These are phyloP conservation scores for Lepus townsendii DNA, from an alignment of 2,797 vertebrate species.

Conservation along the genomic window DNA sequence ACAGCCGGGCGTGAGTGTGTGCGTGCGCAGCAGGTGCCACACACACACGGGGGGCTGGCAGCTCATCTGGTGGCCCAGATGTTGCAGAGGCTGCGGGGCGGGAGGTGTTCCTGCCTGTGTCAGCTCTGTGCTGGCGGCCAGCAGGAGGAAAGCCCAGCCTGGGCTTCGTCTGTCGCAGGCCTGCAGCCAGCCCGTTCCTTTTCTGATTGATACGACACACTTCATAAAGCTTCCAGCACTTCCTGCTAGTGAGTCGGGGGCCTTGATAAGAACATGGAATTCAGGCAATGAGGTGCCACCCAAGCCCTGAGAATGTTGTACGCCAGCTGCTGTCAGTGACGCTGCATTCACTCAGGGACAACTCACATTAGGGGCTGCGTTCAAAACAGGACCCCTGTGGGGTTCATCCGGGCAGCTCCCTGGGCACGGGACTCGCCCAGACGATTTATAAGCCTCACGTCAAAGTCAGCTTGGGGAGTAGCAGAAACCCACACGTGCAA, in stretches of 20 bases:
- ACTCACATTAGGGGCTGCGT: constrained; percentile 79
- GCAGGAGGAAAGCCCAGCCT: constrained; percentile 76
- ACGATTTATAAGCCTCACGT: neutral
- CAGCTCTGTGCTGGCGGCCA: constrained; percentile 72
- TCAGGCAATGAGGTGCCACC: constrained; percentile 86
- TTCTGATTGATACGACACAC: constrained; percentile 85
- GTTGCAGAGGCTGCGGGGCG: constrained; percentile 28
- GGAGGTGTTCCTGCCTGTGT: constrained; percentile 81
- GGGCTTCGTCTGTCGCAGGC: constrained; percentile 44
- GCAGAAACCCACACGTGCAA: neutral
- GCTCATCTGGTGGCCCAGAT: accelerated
- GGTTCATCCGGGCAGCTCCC: neutral
- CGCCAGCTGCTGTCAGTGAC: constrained; percentile 86
- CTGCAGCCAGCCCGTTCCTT: constrained; percentile 77
- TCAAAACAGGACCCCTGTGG: constrained; percentile 67
- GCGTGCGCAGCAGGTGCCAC: neutral
- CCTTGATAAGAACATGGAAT: constrained; percentile 88
- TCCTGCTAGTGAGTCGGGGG: constrained; percentile 84
- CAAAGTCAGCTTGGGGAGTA: neutral
- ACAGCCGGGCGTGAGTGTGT: accelerated
- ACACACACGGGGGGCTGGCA: neutral
- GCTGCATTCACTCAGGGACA: constrained; percentile 85
- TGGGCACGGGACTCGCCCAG: neutral
- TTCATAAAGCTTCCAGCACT: constrained; percentile 86
- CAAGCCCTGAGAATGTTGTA: constrained; percentile 84